These are phyloP conservation scores for Taurulus bubalis DNA, from an alignment of 2,113 vertebrate genomes.

Conservation along the genomic window DNA sequence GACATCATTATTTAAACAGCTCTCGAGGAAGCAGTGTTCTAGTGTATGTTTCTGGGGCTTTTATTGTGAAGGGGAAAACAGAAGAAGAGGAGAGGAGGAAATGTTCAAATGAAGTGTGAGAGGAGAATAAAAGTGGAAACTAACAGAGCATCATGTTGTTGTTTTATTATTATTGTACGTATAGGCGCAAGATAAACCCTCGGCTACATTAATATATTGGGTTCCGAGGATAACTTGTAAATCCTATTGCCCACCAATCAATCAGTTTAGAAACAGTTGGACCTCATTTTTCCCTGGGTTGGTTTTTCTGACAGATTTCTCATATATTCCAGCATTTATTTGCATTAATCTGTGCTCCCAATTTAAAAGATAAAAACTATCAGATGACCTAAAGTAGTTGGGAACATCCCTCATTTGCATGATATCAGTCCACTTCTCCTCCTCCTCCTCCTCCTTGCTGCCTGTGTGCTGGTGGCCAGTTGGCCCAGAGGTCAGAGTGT, in stretches of 20 bases:
- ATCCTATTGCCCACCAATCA: neutral
- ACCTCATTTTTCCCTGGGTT: neutral
- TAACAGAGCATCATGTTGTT: too few relatives aligned
- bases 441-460: neutral
- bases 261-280: constrained; percentile 5
- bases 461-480: constrained; percentile 30
- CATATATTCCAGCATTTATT: neutral
- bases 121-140: too few relatives aligned
- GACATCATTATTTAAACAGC: neutral
- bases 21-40: too few relatives aligned
- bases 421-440: neutral
- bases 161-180: too few relatives aligned
- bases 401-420: neutral
- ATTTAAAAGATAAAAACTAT: constrained; percentile 20
- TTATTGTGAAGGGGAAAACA: too few relatives aligned
- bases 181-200: too few relatives aligned
- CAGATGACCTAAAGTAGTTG: neutral
- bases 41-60: too few relatives aligned
- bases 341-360: neutral
- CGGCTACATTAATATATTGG: too few relatives aligned
- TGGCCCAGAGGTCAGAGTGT: constrained; percentile 60
- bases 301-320: constrained; percentile 10
- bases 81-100: too few relatives aligned
- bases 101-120: too few relatives aligned
- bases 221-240: constrained; percentile 1